Base-by-base conservation (phyloP, 2,797 vertebrate species). In the Delichon dasypus region DNA sequence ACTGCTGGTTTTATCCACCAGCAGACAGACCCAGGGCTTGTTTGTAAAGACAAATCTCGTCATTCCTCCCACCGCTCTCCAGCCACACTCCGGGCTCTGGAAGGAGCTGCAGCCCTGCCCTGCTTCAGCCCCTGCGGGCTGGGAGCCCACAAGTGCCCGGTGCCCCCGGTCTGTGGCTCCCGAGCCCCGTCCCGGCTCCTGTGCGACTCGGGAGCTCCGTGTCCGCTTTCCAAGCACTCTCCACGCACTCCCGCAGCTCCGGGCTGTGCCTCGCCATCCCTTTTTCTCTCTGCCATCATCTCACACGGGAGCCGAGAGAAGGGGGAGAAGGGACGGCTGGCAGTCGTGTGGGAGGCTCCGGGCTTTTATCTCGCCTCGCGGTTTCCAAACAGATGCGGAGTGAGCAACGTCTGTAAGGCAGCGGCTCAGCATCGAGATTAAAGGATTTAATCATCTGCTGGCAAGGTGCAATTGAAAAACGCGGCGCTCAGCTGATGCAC, bases 131-230 rank as follows among this genome's bases (percentile, higher is more conserved):
- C 23, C 51, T 76, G 71, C 75, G 14, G 45, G 45, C 32, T 82
- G 64, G 73, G n/a, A 73, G 36, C n/a, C 48, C 38, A 7, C 34
- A 19, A 0, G 0, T 36, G 38, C 54, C 62, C 12, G 0, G 2
- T 20, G 51, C 1, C 22, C 54, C 67, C 26, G 11, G 14, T 4
- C 21, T 17, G 51, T 1, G 5, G 38, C 16, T 64, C 66, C 72
- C 0, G 0, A 67, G 70, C 68, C 1, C 0, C 1, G 7, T 23
- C 73, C 72, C 2, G 0, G 21, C 40, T 20, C n/a, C 78, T 9
- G 48, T 0, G 4, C 19, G 34, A 26, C 14, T 10, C 4, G 16
- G 34, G n/a, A 27, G 13, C 29, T n/a, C 57, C 0, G 0, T 3
- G 29, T 30, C n/a, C 2, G 0, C 71, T 19, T 22, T 27, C 40